These are phyloP conservation scores for Ametastegia equiseti DNA, from an alignment of 2,888 invertebrate species.

Conservation along the genomic window DNA sequence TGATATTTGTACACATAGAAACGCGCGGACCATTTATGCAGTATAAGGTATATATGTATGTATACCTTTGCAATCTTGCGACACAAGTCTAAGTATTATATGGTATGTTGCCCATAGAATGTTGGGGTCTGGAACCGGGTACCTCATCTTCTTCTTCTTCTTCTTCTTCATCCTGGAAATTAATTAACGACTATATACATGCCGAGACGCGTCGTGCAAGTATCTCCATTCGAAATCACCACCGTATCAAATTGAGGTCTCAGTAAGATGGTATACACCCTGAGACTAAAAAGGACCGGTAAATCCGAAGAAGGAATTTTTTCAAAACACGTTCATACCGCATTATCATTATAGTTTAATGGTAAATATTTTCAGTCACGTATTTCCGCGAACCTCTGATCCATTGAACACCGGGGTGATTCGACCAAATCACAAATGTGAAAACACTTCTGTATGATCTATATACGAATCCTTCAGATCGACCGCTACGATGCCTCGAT, in stretches of 20 bases:
- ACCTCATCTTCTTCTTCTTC: no score
- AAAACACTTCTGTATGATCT: no score
- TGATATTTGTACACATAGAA: background rate
- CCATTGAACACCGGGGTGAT: no score
- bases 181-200: conserved; percentile 18
- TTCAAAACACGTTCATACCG: no score
- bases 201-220: conserved; percentile 4
- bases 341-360: no score
- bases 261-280: background rate
- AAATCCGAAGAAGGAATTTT: background rate
- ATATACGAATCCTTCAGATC: no score
- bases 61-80: conserved; percentile 16
- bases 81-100: background rate
- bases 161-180: conserved; percentile 19
- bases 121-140: background rate
- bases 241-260: conserved; percentile 6
- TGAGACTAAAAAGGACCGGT: background rate
- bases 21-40: background rate
- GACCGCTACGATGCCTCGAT: no score
- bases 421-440: no score
- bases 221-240: conserved; percentile 10
- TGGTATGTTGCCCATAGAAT: conserved; percentile 10
- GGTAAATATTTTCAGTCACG: no score
- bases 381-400: no score
- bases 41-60: background rate